phyloP scores from a whole-genome alignment of 2,797 vertebrate species.

The Adrianichthys oophorus region DNA sequence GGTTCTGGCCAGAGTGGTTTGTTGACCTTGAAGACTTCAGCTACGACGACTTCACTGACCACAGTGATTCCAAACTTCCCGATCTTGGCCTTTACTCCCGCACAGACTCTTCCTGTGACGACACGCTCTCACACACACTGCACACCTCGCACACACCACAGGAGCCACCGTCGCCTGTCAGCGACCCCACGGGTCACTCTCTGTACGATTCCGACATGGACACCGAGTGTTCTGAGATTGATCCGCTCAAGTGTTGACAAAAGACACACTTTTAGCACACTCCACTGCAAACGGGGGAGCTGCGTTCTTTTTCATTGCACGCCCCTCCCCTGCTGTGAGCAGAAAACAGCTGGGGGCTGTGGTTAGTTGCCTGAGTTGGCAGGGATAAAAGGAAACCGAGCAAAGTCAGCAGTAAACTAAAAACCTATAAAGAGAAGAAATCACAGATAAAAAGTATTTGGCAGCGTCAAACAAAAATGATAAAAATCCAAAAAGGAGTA shows the following conservation, averaged over 20 bases:
- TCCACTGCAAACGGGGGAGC: slow-evolving; percentile 27
- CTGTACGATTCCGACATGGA: slow-evolving; percentile 98
- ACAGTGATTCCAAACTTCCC: slow-evolving; percentile 81
- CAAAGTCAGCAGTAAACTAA: background rate
- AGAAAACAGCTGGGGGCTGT: slow-evolving; percentile 15
- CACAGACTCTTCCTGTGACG: slow-evolving; percentile 88
- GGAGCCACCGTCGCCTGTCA: slow-evolving; percentile 82
- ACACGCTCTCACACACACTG: slow-evolving; percentile 69
- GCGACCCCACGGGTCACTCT: slow-evolving; percentile 92
- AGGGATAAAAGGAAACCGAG: slow-evolving; percentile 19
- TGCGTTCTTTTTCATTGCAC: slow-evolving; percentile 16
- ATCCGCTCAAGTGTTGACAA: slow-evolving; percentile 85
- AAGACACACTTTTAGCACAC: slow-evolving; percentile 15
- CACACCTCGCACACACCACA: slow-evolving; percentile 53
- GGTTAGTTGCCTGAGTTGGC: slow-evolving; percentile 14
- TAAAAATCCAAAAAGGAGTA: slow-evolving; percentile 45
- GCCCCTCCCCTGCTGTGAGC: slow-evolving; percentile 17
- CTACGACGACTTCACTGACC: slow-evolving; percentile 85
- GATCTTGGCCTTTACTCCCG: slow-evolving; percentile 93
- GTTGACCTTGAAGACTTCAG: slow-evolving; percentile 88
- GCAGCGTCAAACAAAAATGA: background rate
- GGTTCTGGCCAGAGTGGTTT: slow-evolving; percentile 98
- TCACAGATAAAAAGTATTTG: background rate
- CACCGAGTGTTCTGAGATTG: slow-evolving; percentile 91
- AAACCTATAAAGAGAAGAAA: background rate